Evolutionary conservation across 2,113 vertebrate species (phyloP), one percentile per base, ranked within the genome.

Genomic region (Dipodomys merriami): DNA sequence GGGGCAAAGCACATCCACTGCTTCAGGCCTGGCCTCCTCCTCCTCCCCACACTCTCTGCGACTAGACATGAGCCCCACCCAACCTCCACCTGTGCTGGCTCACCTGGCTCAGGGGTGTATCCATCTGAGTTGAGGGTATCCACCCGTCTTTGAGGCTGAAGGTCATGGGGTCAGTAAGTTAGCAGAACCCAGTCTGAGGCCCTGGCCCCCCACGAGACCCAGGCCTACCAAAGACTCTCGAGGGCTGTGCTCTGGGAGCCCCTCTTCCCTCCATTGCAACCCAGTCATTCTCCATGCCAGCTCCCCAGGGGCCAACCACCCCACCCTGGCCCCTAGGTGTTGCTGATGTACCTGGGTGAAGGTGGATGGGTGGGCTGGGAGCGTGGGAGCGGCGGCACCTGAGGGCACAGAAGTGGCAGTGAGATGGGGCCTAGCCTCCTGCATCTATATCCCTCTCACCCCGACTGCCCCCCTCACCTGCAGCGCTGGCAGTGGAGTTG

Each of bases 101-200:
- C 88, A 99, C 99, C 99, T 94, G 99, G 99, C n/a, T 99, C 98
- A 19, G 99, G 99, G 1, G 99, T 99, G 94, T 99, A 99, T 90
- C 99, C 98, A 1, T 99, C 99, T 30, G 90, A 49, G 81, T 98
- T 98, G 72, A 98, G 97, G 23, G 97, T 39, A 7, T 95, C 97
- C 0, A 95, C 91, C 60, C 93, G 89, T 71, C 94, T 98, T 96
- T 97, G 97, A 72, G 97, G 60, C 65, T 91, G 68, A 93, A 94
- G 53, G 11, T 46, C 88, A 83, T 27, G 20, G 60, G 6, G 15
- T 86, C 80, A 94, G 78, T 49, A 87, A 12, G 76, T 82, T 68
- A 88, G 39, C 11, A 44, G 78, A 83, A 57, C 15, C 0, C 18
- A 2, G 35, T 30, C 72, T 15, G 39, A 44, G 62, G 16, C 64